These are phyloP conservation scores for Deilephila elpenor DNA, from an alignment of 2,888 invertebrate species.

Conservation along the genomic window DNA sequence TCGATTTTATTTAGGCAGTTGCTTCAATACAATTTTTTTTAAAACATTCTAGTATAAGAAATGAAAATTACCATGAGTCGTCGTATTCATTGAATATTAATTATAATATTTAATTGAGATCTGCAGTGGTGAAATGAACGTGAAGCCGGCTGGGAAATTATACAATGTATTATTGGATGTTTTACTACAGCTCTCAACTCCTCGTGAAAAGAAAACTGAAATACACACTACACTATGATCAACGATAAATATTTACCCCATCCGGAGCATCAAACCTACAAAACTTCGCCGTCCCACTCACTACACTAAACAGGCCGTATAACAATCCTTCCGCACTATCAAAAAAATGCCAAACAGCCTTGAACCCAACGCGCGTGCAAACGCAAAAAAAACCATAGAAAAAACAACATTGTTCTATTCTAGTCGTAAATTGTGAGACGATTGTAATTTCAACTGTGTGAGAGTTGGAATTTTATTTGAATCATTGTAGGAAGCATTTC, in stretches of 20 bases:
- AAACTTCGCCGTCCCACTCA: background rate
- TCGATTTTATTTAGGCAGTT: background rate
- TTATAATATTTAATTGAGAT: too few species aligned
- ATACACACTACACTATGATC: too few species aligned
- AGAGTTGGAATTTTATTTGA: background rate
- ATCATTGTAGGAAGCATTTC: background rate
- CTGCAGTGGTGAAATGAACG: too few species aligned
- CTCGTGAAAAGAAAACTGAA: too few species aligned
- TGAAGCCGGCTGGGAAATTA: too few species aligned
- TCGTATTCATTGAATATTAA: too few species aligned
- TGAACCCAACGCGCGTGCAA: slow-evolving; percentile 14
- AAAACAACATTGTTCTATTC: slow-evolving; percentile 13
- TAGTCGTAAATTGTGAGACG: slow-evolving; percentile 15
- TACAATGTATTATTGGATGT: too few species aligned
- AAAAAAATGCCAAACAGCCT: slow-evolving; percentile 8
- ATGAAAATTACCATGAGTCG: too few species aligned
- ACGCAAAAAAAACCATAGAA: background rate
- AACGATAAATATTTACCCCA: background rate
- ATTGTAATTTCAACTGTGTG: slow-evolving; percentile 4
- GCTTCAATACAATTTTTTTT: too few species aligned
- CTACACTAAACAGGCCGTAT: background rate
- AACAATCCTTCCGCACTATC: slow-evolving; percentile 10
- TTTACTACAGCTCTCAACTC: too few species aligned
- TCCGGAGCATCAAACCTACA: background rate
- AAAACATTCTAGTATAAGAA: too few species aligned